phyloP scores from a whole-genome alignment of 2,888 invertebrate genomes.

The Resseliella maxima region DNA sequence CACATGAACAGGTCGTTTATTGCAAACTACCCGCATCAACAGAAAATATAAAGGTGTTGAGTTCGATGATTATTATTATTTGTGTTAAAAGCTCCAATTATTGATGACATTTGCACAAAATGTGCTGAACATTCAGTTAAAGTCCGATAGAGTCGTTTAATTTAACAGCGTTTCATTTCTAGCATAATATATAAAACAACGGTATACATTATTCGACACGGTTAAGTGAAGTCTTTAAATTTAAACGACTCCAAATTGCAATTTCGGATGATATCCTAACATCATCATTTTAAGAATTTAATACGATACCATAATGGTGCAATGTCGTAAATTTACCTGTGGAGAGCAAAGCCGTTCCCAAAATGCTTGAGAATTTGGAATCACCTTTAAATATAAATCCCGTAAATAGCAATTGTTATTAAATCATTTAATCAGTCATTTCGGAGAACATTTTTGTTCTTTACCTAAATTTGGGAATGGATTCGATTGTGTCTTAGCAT shows the following conservation, averaged over 20 bases:
- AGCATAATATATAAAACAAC: too few species aligned
- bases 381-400: background rate
- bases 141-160: background rate
- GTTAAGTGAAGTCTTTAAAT: background rate
- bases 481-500: background rate
- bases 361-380: background rate
- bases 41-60: constrained; percentile 13
- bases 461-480: background rate
- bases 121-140: background rate
- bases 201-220: background rate
- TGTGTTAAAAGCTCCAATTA: constrained; percentile 3
- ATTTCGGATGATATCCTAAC: background rate
- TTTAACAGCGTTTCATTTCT: background rate
- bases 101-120: constrained; percentile 25
- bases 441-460: background rate
- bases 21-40: background rate
- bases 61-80: constrained; percentile 5
- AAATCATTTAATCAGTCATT: constrained; percentile 18
- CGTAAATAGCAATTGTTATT: background rate
- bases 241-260: background rate
- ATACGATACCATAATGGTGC: background rate
- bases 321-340: background rate
- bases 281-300: background rate
- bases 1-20: background rate
- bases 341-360: background rate